These are phyloP conservation scores for Andrena haemorrhoa DNA, from an alignment of 2,888 invertebrate species.

Conservation along the genomic window DNA sequence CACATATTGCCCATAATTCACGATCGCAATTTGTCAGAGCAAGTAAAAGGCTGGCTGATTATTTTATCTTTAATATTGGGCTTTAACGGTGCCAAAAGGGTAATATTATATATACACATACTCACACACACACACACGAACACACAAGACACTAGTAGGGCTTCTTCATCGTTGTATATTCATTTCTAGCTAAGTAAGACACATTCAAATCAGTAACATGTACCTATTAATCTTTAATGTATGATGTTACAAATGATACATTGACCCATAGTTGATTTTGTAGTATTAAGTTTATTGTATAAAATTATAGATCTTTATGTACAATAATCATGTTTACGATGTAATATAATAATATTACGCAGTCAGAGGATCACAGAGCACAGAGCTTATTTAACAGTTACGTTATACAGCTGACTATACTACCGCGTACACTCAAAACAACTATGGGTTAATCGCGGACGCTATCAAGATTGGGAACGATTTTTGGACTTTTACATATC, in stretches of 20 bases:
- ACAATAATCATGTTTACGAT: slow-evolving; percentile 35
- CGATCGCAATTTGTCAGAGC: slow-evolving; percentile 54
- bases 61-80: slow-evolving; percentile 68
- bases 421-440: slow-evolving; percentile 37
- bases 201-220: slow-evolving; percentile 62
- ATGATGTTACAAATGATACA: slow-evolving; percentile 51
- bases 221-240: slow-evolving; percentile 63
- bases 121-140: no score
- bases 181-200: slow-evolving; percentile 66
- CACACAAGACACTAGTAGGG: slow-evolving; percentile 42
- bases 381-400: slow-evolving; percentile 50
- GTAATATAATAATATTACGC: slow-evolving; percentile 39
- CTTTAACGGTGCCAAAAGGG: slow-evolving; percentile 78
- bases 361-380: slow-evolving; percentile 29
- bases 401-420: slow-evolving; percentile 13
- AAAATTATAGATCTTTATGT: slow-evolving; percentile 30
- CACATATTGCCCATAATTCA: slow-evolving; percentile 27
- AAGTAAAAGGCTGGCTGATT: slow-evolving; percentile 54
- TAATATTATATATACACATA: slow-evolving; percentile 57
- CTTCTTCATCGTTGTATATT: slow-evolving; percentile 71
- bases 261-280: slow-evolving; percentile 59
- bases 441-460: slow-evolving; percentile 49
- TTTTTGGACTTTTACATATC: slow-evolving; percentile 79
- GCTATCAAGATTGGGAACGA: slow-evolving; percentile 69
- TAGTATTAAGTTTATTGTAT: slow-evolving; percentile 46